Conservation (phyloP, 2,113 vertebrate species). For the Zosterops lateralis region DNA sequence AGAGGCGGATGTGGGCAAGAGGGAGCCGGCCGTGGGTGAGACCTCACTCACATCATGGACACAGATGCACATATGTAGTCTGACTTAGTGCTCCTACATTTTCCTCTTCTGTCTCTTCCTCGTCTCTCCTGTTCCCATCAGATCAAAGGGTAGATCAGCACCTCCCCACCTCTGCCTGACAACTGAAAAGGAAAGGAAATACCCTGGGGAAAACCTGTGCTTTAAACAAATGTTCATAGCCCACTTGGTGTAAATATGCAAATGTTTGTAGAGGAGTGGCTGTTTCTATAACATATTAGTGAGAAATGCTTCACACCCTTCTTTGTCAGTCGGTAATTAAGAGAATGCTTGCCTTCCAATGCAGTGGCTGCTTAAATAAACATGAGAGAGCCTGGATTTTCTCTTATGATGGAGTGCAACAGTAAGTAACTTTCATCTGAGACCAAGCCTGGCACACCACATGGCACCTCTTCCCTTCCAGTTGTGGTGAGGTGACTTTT, state of each 20-base stretch:
- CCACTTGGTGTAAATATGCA: background rate
- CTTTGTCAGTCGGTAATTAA: background rate
- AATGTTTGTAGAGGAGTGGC: background rate
- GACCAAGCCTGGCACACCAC: background rate
- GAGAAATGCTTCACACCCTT: slow-evolving; percentile 24
- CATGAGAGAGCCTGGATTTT: background rate
- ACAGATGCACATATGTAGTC: background rate
- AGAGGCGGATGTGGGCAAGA: background rate
- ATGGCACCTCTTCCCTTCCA: background rate
- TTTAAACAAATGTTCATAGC: background rate
- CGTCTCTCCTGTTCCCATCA: background rate
- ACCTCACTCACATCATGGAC: background rate
- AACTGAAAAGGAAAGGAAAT: background rate
- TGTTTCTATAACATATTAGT: background rate
- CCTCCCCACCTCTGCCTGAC: background rate
- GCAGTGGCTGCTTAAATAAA: background rate
- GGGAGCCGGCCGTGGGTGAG: background rate
- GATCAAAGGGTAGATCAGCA: background rate
- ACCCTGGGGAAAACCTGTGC: background rate
- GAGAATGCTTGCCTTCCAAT: background rate
- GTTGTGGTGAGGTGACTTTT: background rate
- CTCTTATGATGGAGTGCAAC: background rate
- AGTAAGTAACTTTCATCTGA: background rate
- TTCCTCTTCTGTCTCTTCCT: background rate
- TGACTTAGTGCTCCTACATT: background rate